Evolutionary conservation across 1,140 invertebrate species (phyloP).

Genomic region (Diploscapter pachys): DNA sequence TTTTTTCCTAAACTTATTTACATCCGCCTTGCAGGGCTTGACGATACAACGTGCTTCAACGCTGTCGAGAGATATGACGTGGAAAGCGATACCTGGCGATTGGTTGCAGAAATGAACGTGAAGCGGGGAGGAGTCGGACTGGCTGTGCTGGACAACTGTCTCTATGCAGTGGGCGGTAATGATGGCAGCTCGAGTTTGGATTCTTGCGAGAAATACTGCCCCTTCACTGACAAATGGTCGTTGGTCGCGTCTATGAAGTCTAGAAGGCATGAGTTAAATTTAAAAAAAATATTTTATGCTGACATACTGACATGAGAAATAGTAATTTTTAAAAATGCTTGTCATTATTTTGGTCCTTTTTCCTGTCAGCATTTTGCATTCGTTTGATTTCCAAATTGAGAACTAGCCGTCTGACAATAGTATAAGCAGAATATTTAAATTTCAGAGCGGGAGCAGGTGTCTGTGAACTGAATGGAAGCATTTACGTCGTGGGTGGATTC

Average conservation of each 20-base stretch:
- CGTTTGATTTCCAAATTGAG: no score
- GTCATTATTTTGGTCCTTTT: no score
- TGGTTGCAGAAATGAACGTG: slow-evolving; percentile 43
- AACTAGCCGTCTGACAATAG: no score
- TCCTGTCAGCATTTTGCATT: no score
- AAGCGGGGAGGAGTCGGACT: slow-evolving; percentile 48
- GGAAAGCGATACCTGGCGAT: slow-evolving; percentile 38
- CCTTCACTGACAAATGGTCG: slow-evolving; percentile 85
- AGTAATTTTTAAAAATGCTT: no score
- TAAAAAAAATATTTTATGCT: no score
- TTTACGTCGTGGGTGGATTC: slow-evolving; percentile 87
- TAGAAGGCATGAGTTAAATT: slow-evolving; percentile 17
- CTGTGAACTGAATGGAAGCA: slow-evolving; percentile 58
- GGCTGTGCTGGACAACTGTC: slow-evolving; percentile 61
- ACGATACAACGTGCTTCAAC: slow-evolving; percentile 73
- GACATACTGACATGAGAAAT: no score
- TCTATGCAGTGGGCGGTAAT: slow-evolving; percentile 77
- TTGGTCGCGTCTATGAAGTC: slow-evolving; percentile 40
- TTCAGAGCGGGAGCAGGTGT: slow-evolving; percentile 46
- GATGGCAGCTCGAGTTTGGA: slow-evolving; percentile 77
- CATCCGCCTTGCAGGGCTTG: slow-evolving; percentile 64
- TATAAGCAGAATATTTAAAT: no score
- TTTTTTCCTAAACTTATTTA: no score
- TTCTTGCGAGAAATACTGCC: slow-evolving; percentile 73
- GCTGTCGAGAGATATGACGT: slow-evolving; percentile 49